Percentiles rank a stretch among this genome's conserved stretches.
These are phyloP conservation scores for Laticauda laticaudata DNA, from an alignment of 2,113 vertebrate species.

Conservation along the genomic window DNA sequence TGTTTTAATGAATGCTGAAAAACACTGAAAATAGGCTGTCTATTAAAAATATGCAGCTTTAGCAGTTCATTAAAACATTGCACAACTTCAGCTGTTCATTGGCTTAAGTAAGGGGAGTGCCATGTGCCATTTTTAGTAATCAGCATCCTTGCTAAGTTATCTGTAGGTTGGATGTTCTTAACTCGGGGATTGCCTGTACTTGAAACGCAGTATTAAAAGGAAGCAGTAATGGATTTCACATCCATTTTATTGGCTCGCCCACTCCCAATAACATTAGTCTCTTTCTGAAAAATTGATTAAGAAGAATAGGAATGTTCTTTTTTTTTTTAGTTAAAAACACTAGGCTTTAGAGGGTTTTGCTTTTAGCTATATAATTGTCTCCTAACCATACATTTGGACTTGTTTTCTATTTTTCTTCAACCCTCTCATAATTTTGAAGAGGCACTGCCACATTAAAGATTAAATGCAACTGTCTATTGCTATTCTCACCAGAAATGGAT, in stretches of 20 bases:
- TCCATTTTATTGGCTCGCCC: not conserved
- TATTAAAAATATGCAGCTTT: not conserved
- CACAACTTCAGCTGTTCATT: not conserved
- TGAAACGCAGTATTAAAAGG: not conserved
- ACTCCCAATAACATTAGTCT: not conserved
- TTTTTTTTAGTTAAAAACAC: not conserved
- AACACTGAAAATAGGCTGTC: not conserved
- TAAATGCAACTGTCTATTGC: not conserved
- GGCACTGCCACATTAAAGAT: not conserved
- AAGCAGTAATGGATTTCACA: not conserved
- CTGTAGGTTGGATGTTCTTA: not conserved
- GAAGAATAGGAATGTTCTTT: not conserved
- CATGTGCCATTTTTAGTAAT: not conserved
- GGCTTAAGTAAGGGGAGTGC: not conserved
- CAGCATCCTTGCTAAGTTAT: not conserved
- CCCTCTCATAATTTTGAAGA: not conserved
- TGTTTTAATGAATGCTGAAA: not conserved
- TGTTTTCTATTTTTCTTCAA: not conserved
- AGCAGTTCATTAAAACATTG: not conserved
- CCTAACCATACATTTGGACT: not conserved
- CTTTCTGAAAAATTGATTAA: not conserved
- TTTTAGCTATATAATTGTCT: not conserved
- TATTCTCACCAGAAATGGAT: not conserved
- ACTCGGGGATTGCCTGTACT: not conserved
- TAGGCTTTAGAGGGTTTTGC: not conserved